phyloP scores from a whole-genome alignment of 2,888 invertebrate genomes.

The Podotricha telesiphe region DNA sequence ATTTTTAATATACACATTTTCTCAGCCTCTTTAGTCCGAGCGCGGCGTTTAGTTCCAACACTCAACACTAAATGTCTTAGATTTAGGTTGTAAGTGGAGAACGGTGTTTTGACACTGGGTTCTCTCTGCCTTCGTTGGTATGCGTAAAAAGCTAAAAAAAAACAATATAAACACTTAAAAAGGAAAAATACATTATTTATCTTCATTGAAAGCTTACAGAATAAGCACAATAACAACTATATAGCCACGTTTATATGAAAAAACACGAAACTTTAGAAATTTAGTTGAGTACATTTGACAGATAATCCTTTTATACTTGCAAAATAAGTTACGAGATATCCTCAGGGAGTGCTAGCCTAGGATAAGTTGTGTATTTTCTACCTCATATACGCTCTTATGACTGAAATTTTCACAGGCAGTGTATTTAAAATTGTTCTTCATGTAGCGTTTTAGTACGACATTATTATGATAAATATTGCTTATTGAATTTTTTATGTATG shows the following conservation, averaged over 20 bases:
- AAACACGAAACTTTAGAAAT: background rate
- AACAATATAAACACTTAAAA: too few species aligned
- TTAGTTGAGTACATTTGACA: slow-evolving; percentile 3
- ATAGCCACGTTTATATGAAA: background rate
- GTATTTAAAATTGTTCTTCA: slow-evolving; percentile 12
- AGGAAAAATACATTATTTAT: too few species aligned
- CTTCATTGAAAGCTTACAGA: too few species aligned
- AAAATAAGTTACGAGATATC: slow-evolving; percentile 12
- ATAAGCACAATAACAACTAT: background rate
- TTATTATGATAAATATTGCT: background rate
- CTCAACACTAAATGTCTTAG: too few species aligned
- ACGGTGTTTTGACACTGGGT: too few species aligned
- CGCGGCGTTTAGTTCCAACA: too few species aligned
- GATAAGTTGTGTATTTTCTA: slow-evolving; percentile 8
- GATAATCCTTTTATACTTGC: background rate
- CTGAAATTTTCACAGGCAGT: slow-evolving; percentile 6
- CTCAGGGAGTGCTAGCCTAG: slow-evolving; percentile 14
- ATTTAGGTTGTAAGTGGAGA: too few species aligned
- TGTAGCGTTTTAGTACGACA: background rate
- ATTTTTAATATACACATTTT: too few species aligned
- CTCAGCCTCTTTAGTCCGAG: too few species aligned
- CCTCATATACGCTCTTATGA: slow-evolving; percentile 3
- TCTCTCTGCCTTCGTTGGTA: too few species aligned
- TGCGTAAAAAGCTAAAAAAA: too few species aligned
- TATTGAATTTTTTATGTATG: background rate